Base-by-base conservation (phyloP, 2,888 invertebrate genomes). In the Lymantria dispar region DNA sequence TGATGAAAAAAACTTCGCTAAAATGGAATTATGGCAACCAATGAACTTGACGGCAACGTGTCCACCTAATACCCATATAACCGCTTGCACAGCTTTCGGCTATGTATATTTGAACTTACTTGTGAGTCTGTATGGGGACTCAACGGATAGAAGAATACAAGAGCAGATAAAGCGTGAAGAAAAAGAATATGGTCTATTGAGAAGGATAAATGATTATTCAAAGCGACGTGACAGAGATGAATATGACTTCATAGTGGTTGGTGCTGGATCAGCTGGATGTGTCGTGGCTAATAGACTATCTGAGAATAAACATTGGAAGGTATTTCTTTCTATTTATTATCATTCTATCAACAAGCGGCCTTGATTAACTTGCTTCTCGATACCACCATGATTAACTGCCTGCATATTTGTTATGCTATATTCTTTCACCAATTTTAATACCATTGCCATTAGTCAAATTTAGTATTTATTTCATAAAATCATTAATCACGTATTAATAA, bases 281-380 rank as follows among this genome's bases (percentile, higher is more conserved):
- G 80, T 86, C 0, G 73, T 85, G 0, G 78, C 84, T 0, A 85
- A 81, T 36, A 64, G 86, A 50, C 47, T 86, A 12, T 73, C 83
- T 2, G 78, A 71, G 8, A 48, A 70, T 9, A 52, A 56, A 3
- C 46, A 76, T 1, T 82, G 80, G 75, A 85, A 73, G 68, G 86
- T 85, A 43, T 39, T 36, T 36, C 9, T 11, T 36, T 8, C 9
- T 8, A 31, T 31, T n/a, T n/a, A n/a, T n/a, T n/a, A n/a, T n/a
- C n/a, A n/a, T n/a, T n/a, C n/a, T n/a, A n/a, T n/a, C n/a, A 8
- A 31, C 33, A 31, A 8, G 9, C 9, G 7, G 9, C 9, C n/a
- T 31, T 31, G 9, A 7, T 31, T 31, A 31, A 31, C 5, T 8
- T 10, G 7, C 5, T 38, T 5, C n/a, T 5, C 33, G n/a, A 8